phyloP scores from a whole-genome alignment of 2,888 invertebrate species.

The Fragum whitleyi region DNA sequence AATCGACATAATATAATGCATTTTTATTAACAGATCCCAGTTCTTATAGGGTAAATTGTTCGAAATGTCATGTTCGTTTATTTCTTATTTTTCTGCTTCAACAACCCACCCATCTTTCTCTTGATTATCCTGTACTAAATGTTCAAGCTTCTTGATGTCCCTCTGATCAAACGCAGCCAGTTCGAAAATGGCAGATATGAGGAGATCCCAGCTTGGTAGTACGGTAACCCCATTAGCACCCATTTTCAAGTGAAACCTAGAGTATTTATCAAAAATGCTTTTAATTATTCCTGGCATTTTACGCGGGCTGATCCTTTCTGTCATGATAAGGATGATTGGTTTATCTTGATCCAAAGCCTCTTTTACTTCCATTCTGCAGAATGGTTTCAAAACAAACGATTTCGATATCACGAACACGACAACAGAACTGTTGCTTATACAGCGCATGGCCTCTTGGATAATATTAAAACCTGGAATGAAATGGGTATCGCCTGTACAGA shows the following conservation, averaged over 20 bases:
- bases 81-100: no score
- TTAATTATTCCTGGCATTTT: not conserved
- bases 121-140: no score
- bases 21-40: no score
- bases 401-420: constrained; percentile 4
- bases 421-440: not conserved
- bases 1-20: no score
- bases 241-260: not conserved
- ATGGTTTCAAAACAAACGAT: not conserved
- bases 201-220: not conserved
- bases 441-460: constrained; percentile 6
- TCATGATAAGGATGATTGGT: constrained; percentile 1
- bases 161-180: not conserved
- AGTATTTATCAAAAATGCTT: not conserved
- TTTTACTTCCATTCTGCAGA: constrained; percentile 3
- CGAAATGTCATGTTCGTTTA: no score
- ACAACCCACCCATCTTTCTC: no score
- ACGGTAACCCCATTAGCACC: not conserved
- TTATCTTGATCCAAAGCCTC: constrained; percentile 2
- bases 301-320: not conserved
- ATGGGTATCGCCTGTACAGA: constrained; percentile 15
- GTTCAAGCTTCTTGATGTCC: not conserved
- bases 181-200: not conserved
- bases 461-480: constrained; percentile 12
- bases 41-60: no score